These are phyloP conservation scores for Anneissia japonica DNA, from an alignment of 35 echinoderm and acorn worm species.

Conservation along the genomic window DNA sequence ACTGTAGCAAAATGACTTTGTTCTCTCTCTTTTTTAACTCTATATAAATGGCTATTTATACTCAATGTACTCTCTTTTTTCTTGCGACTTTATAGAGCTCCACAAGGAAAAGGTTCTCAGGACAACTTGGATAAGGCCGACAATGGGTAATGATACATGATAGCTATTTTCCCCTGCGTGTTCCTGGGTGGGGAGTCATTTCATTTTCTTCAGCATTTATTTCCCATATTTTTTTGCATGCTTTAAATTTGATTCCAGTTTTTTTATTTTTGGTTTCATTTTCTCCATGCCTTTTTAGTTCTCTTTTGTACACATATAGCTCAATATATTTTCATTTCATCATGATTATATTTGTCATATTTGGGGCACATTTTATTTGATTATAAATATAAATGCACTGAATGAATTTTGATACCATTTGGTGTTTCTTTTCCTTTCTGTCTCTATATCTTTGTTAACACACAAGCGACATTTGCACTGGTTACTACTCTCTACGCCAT, in stretches of 20 bases:
- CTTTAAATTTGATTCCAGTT: background rate
- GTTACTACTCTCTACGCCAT: no score
- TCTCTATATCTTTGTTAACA: no score
- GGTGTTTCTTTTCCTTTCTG: no score
- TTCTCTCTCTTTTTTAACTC: no score
- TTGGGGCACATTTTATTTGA: no score
- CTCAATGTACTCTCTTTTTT: background rate
- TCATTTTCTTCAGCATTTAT: background rate
- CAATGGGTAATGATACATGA: background rate
- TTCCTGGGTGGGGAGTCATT: background rate
- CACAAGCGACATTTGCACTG: no score
- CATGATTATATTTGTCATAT: no score
- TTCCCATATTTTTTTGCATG: background rate
- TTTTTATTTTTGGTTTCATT: background rate
- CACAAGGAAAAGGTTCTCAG: background rate
- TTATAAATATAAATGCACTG: no score
- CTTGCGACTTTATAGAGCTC: background rate
- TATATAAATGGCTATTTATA: no score
- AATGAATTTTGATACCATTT: no score
- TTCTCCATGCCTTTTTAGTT: background rate
- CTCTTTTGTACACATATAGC: no score
- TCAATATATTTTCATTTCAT: no score
- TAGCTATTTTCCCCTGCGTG: slow-evolving; percentile 1
- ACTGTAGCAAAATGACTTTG: background rate
- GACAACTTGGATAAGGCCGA: background rate